Evolutionary conservation across 2,888 invertebrate genomes (phyloP).

Genomic region (Amphipyra berbera): DNA sequence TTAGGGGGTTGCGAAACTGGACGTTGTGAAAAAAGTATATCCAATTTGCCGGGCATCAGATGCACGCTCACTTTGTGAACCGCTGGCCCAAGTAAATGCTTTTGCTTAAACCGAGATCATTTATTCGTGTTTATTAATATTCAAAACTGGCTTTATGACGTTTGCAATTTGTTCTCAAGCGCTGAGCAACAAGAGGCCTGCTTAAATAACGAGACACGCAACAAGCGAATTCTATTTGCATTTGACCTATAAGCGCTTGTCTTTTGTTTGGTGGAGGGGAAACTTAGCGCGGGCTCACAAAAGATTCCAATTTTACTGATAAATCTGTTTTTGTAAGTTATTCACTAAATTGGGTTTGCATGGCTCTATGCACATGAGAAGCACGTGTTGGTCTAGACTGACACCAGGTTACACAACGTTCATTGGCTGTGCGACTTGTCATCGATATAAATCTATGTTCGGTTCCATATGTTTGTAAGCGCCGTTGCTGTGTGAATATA

Average conservation of each 20-base stretch:
- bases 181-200: conserved; percentile 74
- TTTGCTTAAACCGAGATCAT: conserved; percentile 73
- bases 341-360: conserved; percentile 2
- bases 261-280: conserved; percentile 68
- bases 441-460: conserved; percentile 74
- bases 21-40: conserved; percentile 61
- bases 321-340: conserved; percentile 19
- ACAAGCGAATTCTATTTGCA: conserved; percentile 85
- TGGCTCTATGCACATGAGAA: conserved; percentile 9
- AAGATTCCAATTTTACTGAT: conserved; percentile 33
- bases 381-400: conserved; percentile 35
- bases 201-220: conserved; percentile 79
- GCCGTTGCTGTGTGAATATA: conserved; percentile 75
- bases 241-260: conserved; percentile 81
- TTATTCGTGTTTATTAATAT: conserved; percentile 84
- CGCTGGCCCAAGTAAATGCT: conserved; percentile 68
- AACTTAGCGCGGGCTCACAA: conserved; percentile 41
- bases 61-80: conserved; percentile 71
- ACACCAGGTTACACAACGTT: conserved; percentile 36
- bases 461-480: conserved; percentile 70
- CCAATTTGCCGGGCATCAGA: conserved; percentile 70
- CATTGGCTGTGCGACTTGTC: conserved; percentile 66
- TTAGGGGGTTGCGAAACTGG: conserved; percentile 36
- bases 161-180: conserved; percentile 81
- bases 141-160: conserved; percentile 82